phyloP scores from a whole-genome alignment of 2,113 vertebrate species.

The Melanotaenia duboulayi region DNA sequence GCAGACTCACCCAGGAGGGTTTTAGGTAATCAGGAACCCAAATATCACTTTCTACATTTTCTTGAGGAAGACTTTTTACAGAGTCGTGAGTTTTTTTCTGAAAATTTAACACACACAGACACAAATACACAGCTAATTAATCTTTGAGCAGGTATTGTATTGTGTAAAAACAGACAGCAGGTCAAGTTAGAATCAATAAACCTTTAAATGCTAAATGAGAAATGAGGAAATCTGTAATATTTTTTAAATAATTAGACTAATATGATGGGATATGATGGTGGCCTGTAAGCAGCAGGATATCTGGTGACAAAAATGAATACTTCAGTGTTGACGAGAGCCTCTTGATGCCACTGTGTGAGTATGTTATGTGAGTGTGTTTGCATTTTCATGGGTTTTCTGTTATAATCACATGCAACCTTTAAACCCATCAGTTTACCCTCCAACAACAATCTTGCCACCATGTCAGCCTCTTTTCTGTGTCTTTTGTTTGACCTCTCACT shows the following conservation, averaged over 20 bases:
- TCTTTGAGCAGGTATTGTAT: constrained; percentile 8
- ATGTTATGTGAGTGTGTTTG: background rate
- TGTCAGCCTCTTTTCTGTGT: constrained; percentile 28
- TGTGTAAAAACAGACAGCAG: constrained; percentile 3
- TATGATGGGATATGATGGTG: constrained; percentile 14
- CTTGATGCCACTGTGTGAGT: background rate
- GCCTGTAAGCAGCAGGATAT: constrained; percentile 33
- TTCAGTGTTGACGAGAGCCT: constrained; percentile 39
- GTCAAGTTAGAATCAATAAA: too few species aligned
- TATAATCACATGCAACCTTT: constrained; percentile 42
- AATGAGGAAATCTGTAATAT: too few species aligned
- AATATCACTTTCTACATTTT: constrained; percentile 89
- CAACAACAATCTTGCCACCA: constrained; percentile 52
- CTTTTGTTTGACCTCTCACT: constrained; percentile 50
- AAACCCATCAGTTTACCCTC: constrained; percentile 53
- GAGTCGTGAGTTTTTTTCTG: constrained; percentile 88
- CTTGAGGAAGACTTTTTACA: constrained; percentile 87
- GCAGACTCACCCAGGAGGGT: constrained; percentile 96
- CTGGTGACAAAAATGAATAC: constrained; percentile 55
- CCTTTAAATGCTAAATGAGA: background rate
- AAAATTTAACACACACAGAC: constrained; percentile 41
- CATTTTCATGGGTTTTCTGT: constrained; percentile 29
- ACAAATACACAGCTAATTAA: constrained; percentile 7
- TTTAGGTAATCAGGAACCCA: constrained; percentile 94
- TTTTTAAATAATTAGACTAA: constrained; percentile 17